These are phyloP conservation scores for Drosophila carrolli DNA, from an alignment of 1,140 invertebrate genomes.

Conservation along the genomic window DNA sequence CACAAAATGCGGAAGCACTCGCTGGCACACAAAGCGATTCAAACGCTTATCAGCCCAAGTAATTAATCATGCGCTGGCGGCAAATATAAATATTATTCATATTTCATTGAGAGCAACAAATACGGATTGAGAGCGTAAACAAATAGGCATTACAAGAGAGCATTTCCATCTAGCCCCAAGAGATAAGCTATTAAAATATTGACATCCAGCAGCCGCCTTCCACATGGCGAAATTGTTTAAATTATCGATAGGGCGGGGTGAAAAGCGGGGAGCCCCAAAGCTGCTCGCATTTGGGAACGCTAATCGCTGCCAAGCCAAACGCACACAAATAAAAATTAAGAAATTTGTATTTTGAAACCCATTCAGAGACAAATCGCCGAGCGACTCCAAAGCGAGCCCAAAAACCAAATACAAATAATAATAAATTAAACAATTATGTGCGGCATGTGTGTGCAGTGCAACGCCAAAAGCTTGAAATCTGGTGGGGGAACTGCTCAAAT, in stretches of 20 bases:
- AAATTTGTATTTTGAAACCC: constrained; percentile 66
- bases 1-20: constrained; percentile 58
- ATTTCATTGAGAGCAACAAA: constrained; percentile 51
- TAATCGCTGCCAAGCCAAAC: constrained; percentile 47
- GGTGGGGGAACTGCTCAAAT: constrained; percentile 35
- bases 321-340: constrained; percentile 47
- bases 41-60: constrained; percentile 48
- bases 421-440: constrained; percentile 82
- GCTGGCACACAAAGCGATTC: constrained; percentile 23
- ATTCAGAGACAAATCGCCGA: constrained; percentile 69
- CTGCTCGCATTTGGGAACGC: constrained; percentile 41
- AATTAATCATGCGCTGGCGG: constrained; percentile 44
- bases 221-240: constrained; percentile 76
- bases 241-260: constrained; percentile 27
- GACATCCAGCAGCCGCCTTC: constrained; percentile 43
- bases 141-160: constrained; percentile 28
- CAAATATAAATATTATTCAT: constrained; percentile 56
- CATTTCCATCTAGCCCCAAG: constrained; percentile 24
- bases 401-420: constrained; percentile 77
- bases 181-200: constrained; percentile 80
- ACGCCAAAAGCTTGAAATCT: constrained; percentile 37
- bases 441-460: constrained; percentile 21
- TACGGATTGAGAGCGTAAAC: constrained; percentile 45
- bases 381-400: constrained; percentile 17
- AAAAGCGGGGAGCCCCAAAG: constrained; percentile 1